Evolutionary conservation across 2,888 invertebrate species (phyloP), one percentile per base, ranked within the genome.

Genomic region (Melanostoma scalare): DNA sequence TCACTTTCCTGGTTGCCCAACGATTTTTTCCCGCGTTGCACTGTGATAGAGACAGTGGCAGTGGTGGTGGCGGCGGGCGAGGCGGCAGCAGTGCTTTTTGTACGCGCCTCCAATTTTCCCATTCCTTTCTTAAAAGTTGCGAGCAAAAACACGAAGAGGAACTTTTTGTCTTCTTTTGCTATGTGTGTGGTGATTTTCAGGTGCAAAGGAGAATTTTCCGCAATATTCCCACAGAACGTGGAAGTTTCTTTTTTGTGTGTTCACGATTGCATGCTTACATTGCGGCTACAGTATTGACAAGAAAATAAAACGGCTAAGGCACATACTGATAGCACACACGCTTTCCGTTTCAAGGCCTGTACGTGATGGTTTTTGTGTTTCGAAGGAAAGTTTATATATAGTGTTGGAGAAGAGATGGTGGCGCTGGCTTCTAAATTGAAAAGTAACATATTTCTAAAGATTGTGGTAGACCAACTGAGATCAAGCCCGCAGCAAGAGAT

Each of bases 1-100:
- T 84, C 84, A 84, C 84, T 84, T 84, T 84, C 79, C 84, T 84
- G 84, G 84, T 79, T 79, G 77, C 82, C 82, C 82, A 78, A 68
- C 68, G 68, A 65, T 73, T 82, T 82, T 20, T 82, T 73, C 77
- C 73, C 44, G 52, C 68, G 60, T 44, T 78, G 73, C 78, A 78
- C 69, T 65, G 63, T 63, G 75, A 52, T 71, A 50, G 50, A 63
- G 48, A 48, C n/a, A 36, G 6, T 6, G 42, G 20, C 63, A 35
- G 44, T 42, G 60, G n/a, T 52, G 36, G 48, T 56, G 50, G 55
- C 44, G 9, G 20, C 46, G 46, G 46, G 20, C 35, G 44, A 10
- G 48, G 42, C 10, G 60, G 36, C 60, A 31, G 53, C 30, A 53
- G 8, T 58, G 4, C 42, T 6, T 71, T 72, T 65, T 77, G 20